A percentile compares a stretch with the other conserved stretches of the same genome.
These are phyloP conservation scores for Halichoeres trimaculatus DNA, from an alignment of 2,113 vertebrate genomes.

Conservation along the genomic window DNA sequence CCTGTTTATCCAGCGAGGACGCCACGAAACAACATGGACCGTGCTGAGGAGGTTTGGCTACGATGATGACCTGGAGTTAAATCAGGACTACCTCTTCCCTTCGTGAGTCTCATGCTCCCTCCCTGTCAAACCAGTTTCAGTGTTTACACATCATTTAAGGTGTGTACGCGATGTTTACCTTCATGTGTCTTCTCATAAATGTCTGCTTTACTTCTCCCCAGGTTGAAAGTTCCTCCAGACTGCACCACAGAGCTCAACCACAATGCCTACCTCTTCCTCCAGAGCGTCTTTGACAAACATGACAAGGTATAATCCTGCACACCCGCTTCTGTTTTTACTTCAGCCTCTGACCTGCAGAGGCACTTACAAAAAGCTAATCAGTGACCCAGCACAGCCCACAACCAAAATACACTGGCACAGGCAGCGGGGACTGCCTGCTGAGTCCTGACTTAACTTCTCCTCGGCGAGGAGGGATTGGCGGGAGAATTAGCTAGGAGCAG, in stretches of 20 bases:
- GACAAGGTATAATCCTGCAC: constrained; percentile 88
- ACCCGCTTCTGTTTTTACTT: constrained; percentile 39
- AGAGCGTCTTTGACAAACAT: constrained; percentile 98
- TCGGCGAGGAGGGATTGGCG: constrained; percentile 49
- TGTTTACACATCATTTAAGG: neutral
- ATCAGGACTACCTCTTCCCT: constrained; percentile 95
- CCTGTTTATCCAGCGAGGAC: constrained; percentile 96
- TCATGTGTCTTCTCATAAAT: no score
- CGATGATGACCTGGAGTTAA: constrained; percentile 94
- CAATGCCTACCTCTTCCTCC: constrained; percentile 96
- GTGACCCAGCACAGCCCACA: neutral
- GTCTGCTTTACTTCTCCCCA: constrained; percentile 52
- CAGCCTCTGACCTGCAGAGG: constrained; percentile 29
- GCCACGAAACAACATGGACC: constrained; percentile 98
- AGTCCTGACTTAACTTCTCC: constrained; percentile 32
- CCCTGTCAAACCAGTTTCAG: neutral
- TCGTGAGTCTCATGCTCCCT: constrained; percentile 80
- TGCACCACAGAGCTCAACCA: constrained; percentile 98
- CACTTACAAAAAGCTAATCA: constrained; percentile 43
- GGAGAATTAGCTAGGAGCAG: constrained; percentile 44
- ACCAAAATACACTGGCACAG: constrained; percentile 20
- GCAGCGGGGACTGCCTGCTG: constrained; percentile 41
- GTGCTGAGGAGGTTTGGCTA: constrained; percentile 96
- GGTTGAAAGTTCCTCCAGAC: constrained; percentile 92
- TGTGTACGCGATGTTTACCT: neutral